These are phyloP conservation scores for Saccopteryx leptura DNA, from an alignment of 2,113 vertebrate species.

Conservation along the genomic window DNA sequence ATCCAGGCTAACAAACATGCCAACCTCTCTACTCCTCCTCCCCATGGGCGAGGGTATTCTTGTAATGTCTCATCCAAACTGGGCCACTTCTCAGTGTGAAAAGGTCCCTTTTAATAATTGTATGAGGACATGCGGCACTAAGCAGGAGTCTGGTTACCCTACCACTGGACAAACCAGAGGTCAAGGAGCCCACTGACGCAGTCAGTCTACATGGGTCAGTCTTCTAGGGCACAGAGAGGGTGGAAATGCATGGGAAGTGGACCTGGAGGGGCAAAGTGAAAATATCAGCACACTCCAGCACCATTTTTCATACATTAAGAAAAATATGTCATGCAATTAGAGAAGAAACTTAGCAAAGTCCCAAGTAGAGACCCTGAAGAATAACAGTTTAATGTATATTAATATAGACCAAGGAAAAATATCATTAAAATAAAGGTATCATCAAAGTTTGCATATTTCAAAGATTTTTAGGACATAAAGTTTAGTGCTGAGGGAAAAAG, in stretches of 20 bases:
- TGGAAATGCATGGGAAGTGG: neutral
- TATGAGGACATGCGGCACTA: neutral
- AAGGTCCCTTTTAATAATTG: neutral
- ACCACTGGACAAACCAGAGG: neutral
- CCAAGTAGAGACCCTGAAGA: neutral
- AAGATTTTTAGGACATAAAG: neutral
- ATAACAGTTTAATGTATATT: neutral
- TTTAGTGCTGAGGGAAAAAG: slow-evolving; percentile 40
- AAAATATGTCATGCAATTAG: neutral
- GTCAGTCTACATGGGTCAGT: neutral
- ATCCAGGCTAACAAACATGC: neutral
- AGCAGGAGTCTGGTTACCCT: neutral
- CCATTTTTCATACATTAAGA: neutral
- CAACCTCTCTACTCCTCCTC: neutral
- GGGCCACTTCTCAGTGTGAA: neutral
- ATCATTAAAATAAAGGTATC: slow-evolving; percentile 8
- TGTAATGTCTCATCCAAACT: neutral
- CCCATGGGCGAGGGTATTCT: neutral
- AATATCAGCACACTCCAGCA: neutral
- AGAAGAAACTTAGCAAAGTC: slow-evolving; percentile 10
- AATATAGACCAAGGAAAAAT: neutral
- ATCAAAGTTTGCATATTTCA: slow-evolving; percentile 1
- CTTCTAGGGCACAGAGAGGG: neutral
- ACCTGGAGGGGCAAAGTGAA: neutral
- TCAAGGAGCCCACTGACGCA: neutral